phyloP scores from a whole-genome alignment of 2,888 invertebrate genomes.

The Malacosoma neustria region DNA sequence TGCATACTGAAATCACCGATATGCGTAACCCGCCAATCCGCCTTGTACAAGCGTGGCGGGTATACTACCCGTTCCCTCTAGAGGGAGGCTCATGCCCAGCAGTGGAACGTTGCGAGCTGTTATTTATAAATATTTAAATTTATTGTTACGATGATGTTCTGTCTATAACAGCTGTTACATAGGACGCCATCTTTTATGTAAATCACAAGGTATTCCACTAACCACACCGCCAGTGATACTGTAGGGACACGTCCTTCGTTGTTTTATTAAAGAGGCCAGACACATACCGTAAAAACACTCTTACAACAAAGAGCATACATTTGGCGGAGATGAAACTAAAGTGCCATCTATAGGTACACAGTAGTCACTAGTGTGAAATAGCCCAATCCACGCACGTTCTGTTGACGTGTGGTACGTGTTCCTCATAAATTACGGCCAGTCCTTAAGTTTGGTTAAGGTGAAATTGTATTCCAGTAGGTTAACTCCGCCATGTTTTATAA shows the following conservation, averaged over 20 bases:
- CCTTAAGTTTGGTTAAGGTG: constrained; percentile 7
- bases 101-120: too few relatives aligned
- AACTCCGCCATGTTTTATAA: too few relatives aligned
- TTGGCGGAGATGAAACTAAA: background rate
- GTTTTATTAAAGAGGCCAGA: background rate
- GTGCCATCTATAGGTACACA: background rate
- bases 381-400: constrained; percentile 23
- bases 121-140: too few relatives aligned
- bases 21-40: too few relatives aligned
- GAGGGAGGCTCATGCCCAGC: too few relatives aligned
- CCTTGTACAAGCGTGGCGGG: too few relatives aligned
- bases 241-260: background rate
- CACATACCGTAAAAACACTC: background rate
- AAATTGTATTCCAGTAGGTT: background rate
- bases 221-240: background rate
- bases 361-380: constrained; percentile 13
- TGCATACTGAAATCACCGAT: too few relatives aligned
- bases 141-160: too few relatives aligned
- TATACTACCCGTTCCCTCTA: too few relatives aligned
- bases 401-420: constrained; percentile 19
- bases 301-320: background rate
- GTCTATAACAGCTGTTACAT: too few relatives aligned
- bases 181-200: too few relatives aligned
- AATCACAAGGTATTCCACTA: too few relatives aligned
- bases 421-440: constrained; percentile 24